Conservation (phyloP, 2,888 invertebrate genomes). For the Siphlonurus alternatus region DNA sequence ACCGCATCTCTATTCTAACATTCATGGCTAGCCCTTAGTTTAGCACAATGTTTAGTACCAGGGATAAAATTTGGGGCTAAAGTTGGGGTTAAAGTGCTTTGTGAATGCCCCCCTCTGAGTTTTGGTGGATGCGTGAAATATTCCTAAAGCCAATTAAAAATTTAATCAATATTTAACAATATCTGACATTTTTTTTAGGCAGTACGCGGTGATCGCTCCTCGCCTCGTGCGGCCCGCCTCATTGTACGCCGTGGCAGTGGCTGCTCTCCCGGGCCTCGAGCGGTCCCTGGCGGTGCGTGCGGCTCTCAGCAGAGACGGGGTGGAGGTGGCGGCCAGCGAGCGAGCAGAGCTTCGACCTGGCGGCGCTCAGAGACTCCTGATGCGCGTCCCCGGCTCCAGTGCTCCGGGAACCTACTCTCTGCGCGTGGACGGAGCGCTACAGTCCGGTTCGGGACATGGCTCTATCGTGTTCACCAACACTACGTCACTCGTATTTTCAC, state of each 20-base stretch:
- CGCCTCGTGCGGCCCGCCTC: background rate
- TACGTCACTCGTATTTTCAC: slow-evolving; percentile 29
- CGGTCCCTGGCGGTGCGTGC: background rate
- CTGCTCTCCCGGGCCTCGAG: background rate
- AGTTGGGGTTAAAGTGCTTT: too few species aligned
- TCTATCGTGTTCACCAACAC: slow-evolving; percentile 32
- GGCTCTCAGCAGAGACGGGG: background rate
- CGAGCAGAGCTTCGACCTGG: background rate
- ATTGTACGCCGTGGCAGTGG: background rate
- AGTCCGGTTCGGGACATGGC: too few species aligned
- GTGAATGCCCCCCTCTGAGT: too few species aligned
- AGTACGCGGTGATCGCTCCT: background rate
- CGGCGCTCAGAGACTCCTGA: background rate
- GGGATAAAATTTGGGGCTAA: too few species aligned
- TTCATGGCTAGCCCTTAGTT: too few species aligned
- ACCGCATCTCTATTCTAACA: too few species aligned
- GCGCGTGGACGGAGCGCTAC: background rate
- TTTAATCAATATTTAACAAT: too few species aligned
- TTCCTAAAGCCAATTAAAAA: too few species aligned
- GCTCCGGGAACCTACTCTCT: background rate
- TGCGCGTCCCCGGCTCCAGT: background rate
- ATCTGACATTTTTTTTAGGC: too few species aligned
- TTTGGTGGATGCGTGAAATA: too few species aligned
- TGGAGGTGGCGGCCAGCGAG: background rate
- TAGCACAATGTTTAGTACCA: too few species aligned